A percentile compares a stretch with the other conserved stretches of the same genome.
Evolutionary conservation across 2,888 invertebrate genomes (phyloP).

Genomic region (Cephus sareptanus): DNA sequence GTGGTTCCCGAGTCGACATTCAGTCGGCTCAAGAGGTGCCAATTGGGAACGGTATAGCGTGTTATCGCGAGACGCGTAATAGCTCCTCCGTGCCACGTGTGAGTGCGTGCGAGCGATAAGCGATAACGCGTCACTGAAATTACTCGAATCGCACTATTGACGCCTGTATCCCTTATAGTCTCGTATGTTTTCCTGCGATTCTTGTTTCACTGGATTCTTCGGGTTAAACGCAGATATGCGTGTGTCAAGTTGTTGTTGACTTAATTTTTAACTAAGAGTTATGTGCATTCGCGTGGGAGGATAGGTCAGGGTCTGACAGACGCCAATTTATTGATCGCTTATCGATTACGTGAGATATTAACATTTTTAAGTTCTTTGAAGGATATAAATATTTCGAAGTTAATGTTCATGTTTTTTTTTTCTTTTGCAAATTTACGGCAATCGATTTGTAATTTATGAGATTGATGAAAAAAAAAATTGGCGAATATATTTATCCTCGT

Average conservation of each 20-base stretch:
- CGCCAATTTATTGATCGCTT: not conserved
- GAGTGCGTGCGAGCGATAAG: not conserved
- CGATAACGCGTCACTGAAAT: not conserved
- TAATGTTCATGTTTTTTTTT: not conserved
- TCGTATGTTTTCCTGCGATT: not conserved
- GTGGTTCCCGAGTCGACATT: constrained; percentile 20
- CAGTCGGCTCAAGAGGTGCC: constrained; percentile 19
- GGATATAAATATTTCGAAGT: not conserved
- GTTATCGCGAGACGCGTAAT: constrained; percentile 25
- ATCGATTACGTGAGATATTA: not conserved
- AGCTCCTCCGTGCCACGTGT: not conserved
- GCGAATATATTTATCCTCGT: not conserved
- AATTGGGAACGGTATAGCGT: constrained; percentile 24
- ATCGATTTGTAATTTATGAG: not conserved
- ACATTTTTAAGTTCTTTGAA: not conserved
- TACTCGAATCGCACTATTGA: not conserved
- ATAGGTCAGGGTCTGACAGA: not conserved
- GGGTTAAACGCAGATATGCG: not conserved
- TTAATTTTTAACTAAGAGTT: not conserved
- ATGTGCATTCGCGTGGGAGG: not conserved
- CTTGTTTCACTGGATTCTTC: not conserved
- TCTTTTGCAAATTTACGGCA: not conserved
- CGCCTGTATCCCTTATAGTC: not conserved
- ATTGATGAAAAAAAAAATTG: not conserved
- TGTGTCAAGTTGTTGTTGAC: not conserved